These are phyloP conservation scores for Talpa occidentalis DNA, from an alignment of 2,113 vertebrate genomes.

Conservation along the genomic window DNA sequence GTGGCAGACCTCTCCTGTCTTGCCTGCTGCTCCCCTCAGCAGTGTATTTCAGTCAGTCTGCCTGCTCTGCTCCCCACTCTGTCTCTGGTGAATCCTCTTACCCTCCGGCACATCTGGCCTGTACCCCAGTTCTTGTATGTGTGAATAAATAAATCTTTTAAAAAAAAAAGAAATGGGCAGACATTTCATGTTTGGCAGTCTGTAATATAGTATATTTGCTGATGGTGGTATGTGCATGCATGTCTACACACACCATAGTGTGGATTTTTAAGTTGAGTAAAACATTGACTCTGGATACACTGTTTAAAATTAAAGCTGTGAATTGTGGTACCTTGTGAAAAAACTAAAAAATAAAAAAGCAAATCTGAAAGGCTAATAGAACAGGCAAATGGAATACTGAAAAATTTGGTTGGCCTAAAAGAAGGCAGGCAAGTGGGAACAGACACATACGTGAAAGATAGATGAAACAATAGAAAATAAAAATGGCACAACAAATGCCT, in stretches of 20 bases:
- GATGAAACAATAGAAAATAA: background rate
- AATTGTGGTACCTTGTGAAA: background rate
- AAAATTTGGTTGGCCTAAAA: background rate
- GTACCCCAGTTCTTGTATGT: no score
- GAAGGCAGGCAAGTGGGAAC: background rate
- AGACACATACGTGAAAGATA: background rate
- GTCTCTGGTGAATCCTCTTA: no score
- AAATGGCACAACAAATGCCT: background rate
- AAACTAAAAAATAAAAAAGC: background rate
- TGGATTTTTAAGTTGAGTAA: background rate
- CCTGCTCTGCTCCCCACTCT: no score
- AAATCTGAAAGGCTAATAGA: background rate
- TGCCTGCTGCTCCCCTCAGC: no score
- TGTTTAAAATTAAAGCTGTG: background rate
- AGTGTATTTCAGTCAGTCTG: no score
- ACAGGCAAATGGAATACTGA: background rate
- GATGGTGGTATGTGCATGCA: background rate
- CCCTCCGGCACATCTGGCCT: no score
- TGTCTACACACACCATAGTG: background rate
- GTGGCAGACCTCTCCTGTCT: no score
- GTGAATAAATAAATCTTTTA: no score
- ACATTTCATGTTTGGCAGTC: background rate
- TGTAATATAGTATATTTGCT: background rate
- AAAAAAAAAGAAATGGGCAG: background rate
- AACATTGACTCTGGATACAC: background rate